Evolutionary conservation across 2,888 invertebrate genomes (phyloP), one percentile per base, ranked within the genome.

Genomic region (Cantharis flavilabris): DNA sequence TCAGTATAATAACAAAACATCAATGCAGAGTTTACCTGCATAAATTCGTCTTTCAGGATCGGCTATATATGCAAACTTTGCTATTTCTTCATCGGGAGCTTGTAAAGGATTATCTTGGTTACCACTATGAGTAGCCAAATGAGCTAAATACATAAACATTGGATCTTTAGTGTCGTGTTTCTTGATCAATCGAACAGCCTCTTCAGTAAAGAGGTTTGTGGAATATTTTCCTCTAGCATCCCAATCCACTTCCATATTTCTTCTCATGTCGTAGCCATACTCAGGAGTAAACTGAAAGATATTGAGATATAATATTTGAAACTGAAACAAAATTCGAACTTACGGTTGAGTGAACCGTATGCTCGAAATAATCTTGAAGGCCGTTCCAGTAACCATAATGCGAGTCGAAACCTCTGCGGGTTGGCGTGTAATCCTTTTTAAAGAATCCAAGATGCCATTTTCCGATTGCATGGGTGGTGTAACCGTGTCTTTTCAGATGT

Each of bases 401-500:
- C 5, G 92, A 90, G 82, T 95, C 93, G 84, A 95, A 98, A 3
- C 96, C 96, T 73, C 96, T 90, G 73, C 90, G 90, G 2, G 92
- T 92, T 0, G 96, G 96, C 2, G 94, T 91, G 86, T 92, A 95
- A 82, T 92, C 92, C 72, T 90, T 90, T 73, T 90, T 90, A 80
- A 92, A 93, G 89, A 93, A 95, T 1, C 97, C 97, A 76, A 97
- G 91, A 86, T 95, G 94, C 96, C 96, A 96, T 89, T 96, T 96
- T 13, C 96, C 96, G 13, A 96, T 91, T 62, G 94, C 92, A 85
- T 94, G 93, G 0, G 95, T 95, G 20, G 88, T 87, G 86, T 96
- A 97, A 9, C 95, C 95, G 73, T 90, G 87, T 26, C 89, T 89
- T 84, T 90, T 90, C 71, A 96, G 88, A 87, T 94, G 92, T 87